phyloP scores from a whole-genome alignment of 2,113 vertebrate genomes.

The Oxyura jamaicensis region DNA sequence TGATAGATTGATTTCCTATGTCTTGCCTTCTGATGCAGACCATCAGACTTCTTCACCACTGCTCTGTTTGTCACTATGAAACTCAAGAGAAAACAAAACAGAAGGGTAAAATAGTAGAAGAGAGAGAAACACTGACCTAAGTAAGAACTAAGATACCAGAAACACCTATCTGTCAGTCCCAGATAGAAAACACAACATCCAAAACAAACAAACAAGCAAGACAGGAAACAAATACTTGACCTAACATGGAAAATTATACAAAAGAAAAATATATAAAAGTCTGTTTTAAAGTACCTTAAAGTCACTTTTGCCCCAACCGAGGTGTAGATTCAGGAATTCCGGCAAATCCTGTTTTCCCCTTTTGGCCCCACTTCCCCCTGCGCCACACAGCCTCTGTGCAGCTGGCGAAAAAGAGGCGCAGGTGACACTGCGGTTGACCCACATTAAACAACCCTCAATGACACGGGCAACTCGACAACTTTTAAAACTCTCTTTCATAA shows the following conservation, averaged over 20 bases:
- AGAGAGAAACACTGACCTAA: background rate
- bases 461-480: background rate
- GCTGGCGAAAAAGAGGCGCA: background rate
- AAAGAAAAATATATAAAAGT: background rate
- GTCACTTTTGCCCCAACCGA: background rate
- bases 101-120: background rate
- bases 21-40: background rate
- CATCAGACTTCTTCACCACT: background rate
- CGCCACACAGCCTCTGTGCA: background rate
- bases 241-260: background rate
- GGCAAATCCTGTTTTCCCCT: background rate
- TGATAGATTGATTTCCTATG: background rate
- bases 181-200: background rate
- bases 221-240: background rate
- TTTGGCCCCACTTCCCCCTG: background rate
- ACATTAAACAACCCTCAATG: background rate
- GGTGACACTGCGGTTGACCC: background rate
- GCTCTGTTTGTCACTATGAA: background rate
- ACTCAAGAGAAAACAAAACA: background rate
- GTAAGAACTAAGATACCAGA: background rate
- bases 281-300: background rate
- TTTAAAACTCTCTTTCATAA: background rate
- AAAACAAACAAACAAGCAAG: background rate
- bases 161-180: fast-evolving
- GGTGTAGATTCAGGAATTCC: background rate